Evolutionary conservation across 2,888 invertebrate genomes (phyloP).

Genomic region (Dryobota labecula): DNA sequence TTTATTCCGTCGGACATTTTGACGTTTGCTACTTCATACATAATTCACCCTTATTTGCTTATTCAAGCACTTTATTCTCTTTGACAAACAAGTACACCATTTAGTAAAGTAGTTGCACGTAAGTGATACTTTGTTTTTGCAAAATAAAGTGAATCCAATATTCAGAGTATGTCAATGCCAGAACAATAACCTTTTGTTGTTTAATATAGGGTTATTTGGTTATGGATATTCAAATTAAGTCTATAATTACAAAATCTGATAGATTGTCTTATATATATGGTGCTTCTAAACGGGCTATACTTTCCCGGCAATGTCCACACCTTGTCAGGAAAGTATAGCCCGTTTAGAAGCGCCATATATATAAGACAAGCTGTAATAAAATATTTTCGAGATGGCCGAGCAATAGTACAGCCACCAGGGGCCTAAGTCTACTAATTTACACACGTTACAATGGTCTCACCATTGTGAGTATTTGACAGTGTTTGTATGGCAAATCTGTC

Average conservation of each 20-base stretch:
- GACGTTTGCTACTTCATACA: slow-evolving; percentile 52
- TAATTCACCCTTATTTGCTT: slow-evolving; percentile 54
- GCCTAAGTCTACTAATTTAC: too few species aligned
- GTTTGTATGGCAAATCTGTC: too few species aligned
- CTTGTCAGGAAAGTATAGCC: too few species aligned
- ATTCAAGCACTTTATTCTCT: slow-evolving; percentile 49
- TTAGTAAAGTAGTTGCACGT: slow-evolving; percentile 56
- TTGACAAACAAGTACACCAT: slow-evolving; percentile 54
- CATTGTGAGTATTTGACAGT: too few species aligned
- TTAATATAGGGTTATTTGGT: neutral
- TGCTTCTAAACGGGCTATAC: too few species aligned
- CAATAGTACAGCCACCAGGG: too few species aligned
- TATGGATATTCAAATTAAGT: neutral
- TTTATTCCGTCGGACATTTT: slow-evolving; percentile 32
- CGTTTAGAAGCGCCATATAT: too few species aligned
- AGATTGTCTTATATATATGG: neutral
- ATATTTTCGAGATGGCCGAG: too few species aligned
- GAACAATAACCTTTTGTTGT: slow-evolving; percentile 12
- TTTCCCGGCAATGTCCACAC: too few species aligned
- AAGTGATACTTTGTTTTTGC: slow-evolving; percentile 52
- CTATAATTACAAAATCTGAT: neutral
- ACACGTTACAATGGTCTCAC: too few species aligned
- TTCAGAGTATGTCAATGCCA: slow-evolving; percentile 38
- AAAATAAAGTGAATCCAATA: slow-evolving; percentile 34
- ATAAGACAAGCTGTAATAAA: too few species aligned